Conservation (phyloP, 2,888 invertebrate genomes). For the Argyra leucocephala region DNA sequence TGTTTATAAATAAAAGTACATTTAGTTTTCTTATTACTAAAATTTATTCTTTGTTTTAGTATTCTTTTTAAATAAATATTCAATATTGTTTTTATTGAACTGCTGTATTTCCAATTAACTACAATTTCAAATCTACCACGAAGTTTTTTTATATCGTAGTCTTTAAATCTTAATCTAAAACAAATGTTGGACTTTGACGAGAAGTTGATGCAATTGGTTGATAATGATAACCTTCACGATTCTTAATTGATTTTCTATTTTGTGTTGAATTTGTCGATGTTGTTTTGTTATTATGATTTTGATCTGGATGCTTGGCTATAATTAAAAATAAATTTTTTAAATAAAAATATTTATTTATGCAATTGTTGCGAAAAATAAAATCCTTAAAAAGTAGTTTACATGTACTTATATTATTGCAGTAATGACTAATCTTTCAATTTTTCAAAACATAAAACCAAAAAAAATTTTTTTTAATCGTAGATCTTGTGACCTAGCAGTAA, state of each 20-base stretch:
- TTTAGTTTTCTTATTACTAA: not conserved
- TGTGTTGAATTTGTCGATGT: constrained; percentile 44
- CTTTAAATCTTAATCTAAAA: constrained; percentile 39
- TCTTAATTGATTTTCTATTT: constrained; percentile 42
- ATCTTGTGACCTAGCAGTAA: too few relatives aligned
- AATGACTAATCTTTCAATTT: too few relatives aligned
- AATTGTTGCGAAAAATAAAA: too few relatives aligned
- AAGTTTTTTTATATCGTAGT: not conserved
- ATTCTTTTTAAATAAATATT: not conserved
- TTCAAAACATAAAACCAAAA: too few relatives aligned
- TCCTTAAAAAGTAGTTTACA: too few relatives aligned
- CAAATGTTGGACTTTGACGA: constrained; percentile 46
- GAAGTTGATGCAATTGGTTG: constrained; percentile 48
- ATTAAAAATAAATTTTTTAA: constrained; percentile 16
- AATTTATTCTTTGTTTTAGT: not conserved
- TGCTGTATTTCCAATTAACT: not conserved
- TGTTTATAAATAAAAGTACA: too few relatives aligned
- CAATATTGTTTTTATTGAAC: not conserved
- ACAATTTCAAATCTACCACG: not conserved
- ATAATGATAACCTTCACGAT: constrained; percentile 45
- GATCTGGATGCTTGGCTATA: constrained; percentile 45
- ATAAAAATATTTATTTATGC: too few relatives aligned
- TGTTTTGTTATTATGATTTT: constrained; percentile 44
- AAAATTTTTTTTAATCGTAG: too few relatives aligned
- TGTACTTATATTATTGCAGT: too few relatives aligned